Evolutionary conservation across 2,797 vertebrate species (phyloP).

Genomic region (Falco cherrug): DNA sequence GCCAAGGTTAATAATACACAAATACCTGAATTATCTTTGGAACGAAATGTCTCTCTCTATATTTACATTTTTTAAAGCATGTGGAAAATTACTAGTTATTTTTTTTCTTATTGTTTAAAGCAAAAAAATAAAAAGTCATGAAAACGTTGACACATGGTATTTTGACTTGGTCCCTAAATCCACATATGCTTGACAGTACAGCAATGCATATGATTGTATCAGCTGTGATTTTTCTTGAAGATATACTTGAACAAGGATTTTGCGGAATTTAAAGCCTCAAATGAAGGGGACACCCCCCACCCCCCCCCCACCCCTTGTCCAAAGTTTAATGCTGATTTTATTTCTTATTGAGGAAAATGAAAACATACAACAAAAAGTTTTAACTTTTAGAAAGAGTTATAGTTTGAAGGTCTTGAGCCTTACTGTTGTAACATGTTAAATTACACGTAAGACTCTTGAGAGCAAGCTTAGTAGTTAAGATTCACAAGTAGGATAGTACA

Average conservation of each 20-base stretch:
- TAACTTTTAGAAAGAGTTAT: not conserved
- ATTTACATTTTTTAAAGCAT: not conserved
- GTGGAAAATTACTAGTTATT: not conserved
- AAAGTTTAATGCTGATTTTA: not conserved
- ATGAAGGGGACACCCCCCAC: not conserved
- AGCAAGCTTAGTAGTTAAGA: not conserved
- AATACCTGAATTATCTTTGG: not conserved
- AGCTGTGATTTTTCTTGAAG: not conserved
- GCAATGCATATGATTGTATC: not conserved
- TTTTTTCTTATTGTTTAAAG: not conserved
- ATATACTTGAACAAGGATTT: not conserved
- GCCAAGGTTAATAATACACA: not conserved
- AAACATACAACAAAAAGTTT: not conserved
- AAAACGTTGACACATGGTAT: not conserved
- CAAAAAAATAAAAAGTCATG: not conserved
- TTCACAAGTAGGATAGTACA: not conserved
- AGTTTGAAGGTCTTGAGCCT: not conserved
- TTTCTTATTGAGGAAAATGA: not conserved
- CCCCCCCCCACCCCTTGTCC: not conserved
- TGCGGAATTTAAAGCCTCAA: not conserved
- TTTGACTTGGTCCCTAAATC: not conserved
- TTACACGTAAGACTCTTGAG: not conserved
- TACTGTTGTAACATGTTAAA: not conserved
- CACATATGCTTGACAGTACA: not conserved
- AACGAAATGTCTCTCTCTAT: not conserved